phyloP scores from a whole-genome alignment of 1,140 invertebrate genomes.

The Drosophila funebris region DNA sequence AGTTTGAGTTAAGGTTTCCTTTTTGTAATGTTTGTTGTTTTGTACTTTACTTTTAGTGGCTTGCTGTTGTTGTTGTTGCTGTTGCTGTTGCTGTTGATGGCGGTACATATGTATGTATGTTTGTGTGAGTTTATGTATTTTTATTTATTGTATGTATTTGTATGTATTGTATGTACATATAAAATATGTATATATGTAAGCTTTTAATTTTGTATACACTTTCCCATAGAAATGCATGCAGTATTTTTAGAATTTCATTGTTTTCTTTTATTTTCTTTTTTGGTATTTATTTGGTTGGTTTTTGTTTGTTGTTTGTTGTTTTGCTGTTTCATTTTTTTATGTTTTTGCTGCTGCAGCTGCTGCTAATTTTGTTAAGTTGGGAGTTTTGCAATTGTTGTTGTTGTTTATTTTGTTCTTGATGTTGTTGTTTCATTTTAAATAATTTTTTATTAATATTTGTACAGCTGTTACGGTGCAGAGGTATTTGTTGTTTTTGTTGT shows the following conservation, averaged over 20 bases:
- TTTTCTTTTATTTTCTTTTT: constrained; percentile 31
- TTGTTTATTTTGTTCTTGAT: background rate
- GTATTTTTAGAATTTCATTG: constrained; percentile 14
- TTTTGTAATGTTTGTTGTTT: constrained; percentile 24
- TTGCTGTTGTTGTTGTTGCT: constrained; percentile 2
- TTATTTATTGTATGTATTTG: background rate
- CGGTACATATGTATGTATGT: constrained; percentile 4
- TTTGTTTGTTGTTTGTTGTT: constrained; percentile 30
- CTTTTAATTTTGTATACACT: constrained; percentile 18
- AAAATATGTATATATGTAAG: constrained; percentile 5
- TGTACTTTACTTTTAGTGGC: constrained; percentile 21
- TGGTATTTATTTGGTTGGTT: constrained; percentile 63
- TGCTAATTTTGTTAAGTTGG: constrained; percentile 29
- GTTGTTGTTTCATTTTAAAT: constrained; percentile 2
- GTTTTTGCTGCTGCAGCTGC: constrained; percentile 48
- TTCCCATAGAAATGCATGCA: constrained; percentile 28
- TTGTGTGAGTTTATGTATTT: background rate
- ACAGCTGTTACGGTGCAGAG: constrained; percentile 42
- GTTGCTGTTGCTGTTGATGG: constrained; percentile 1
- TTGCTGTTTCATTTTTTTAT: constrained; percentile 24
- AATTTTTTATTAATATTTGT: constrained; percentile 39
- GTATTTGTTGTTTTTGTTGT: constrained; percentile 45
- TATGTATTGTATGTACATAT: background rate
- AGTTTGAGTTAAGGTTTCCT: constrained; percentile 10
- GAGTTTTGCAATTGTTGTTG: constrained; percentile 17